Evolutionary conservation across 2,797 vertebrate genomes (phyloP), one percentile per base, ranked within the genome.

Genomic region (Propithecus deckenii): DNA sequence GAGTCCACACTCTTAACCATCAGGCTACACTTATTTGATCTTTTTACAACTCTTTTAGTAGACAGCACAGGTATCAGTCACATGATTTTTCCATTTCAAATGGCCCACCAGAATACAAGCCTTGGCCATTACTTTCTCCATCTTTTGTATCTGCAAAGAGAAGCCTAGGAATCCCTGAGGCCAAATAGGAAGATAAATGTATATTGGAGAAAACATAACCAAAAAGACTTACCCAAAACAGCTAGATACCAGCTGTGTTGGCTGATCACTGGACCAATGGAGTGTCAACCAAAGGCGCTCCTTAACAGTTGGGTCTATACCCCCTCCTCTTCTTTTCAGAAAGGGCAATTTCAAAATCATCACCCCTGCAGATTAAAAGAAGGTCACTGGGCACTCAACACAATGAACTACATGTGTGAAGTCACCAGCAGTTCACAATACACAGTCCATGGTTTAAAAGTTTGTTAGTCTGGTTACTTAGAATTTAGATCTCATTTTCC

Each of bases 231-330:
- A 99, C 99, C 99, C 99, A 96, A 99, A 99, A 97, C 98, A 99
- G 98, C 99, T 99, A 97, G 99, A 99, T 74, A 99, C 89, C 0
- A 99, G 92, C 43, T 99, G 99, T 0, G 99, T 98, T 0, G 99
- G 92, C 3, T 93, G 98, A 74, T 98, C 98, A 67, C 96, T 97
- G 0, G 99, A 99, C 99, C 99, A 99, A 83, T 99, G 99, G 15
- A 99, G 98, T 0, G 99, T 99, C 72, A 99, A 98, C 99, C 99
- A 99, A 41, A 99, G 99, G 25, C 99, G 99, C 95, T 99, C 99
- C 98, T 99, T 99, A 67, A 99, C 97, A 13, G 98, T 97, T 0
- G 99, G 99, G 98, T 99, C 99, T 20, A 99, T 94, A 0, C 99
- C 98, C 0, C 98, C 98, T 74, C 99, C 99, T 98, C 99, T 98